These are phyloP conservation scores for Hyaena hyaena DNA, from an alignment of 2,113 vertebrate species.

Conservation along the genomic window DNA sequence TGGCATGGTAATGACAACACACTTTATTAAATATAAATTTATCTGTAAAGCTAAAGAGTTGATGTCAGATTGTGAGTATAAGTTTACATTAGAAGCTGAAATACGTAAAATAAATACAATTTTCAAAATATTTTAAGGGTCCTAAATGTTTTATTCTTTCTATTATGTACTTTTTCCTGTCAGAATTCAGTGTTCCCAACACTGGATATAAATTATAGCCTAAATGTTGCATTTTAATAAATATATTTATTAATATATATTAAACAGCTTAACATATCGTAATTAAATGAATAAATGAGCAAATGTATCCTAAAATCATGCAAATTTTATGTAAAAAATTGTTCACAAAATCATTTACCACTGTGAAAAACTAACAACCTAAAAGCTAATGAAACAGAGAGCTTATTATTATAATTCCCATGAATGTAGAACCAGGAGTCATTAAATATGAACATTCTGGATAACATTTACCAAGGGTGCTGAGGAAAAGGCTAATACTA, in stretches of 20 bases:
- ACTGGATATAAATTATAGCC: background rate
- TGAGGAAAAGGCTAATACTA: background rate
- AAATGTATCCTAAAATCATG: background rate
- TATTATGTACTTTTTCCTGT: background rate
- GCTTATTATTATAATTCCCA: background rate
- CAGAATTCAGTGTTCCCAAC: background rate
- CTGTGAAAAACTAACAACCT: background rate
- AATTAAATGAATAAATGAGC: background rate
- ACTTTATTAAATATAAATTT: background rate
- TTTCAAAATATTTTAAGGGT: background rate
- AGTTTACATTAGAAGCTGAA: background rate
- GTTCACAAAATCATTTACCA: background rate
- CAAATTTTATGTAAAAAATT: background rate
- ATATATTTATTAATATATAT: background rate
- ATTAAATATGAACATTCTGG: background rate
- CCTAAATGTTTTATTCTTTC: background rate
- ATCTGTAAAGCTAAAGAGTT: background rate
- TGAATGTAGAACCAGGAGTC: background rate
- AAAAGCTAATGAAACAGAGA: background rate
- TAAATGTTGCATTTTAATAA: background rate
- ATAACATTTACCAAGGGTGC: background rate
- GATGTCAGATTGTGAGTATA: background rate
- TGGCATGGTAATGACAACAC: background rate
- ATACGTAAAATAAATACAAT: background rate
- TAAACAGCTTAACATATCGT: background rate